phyloP scores from a whole-genome alignment of 2,888 invertebrate genomes.

The Drepana falcataria region DNA sequence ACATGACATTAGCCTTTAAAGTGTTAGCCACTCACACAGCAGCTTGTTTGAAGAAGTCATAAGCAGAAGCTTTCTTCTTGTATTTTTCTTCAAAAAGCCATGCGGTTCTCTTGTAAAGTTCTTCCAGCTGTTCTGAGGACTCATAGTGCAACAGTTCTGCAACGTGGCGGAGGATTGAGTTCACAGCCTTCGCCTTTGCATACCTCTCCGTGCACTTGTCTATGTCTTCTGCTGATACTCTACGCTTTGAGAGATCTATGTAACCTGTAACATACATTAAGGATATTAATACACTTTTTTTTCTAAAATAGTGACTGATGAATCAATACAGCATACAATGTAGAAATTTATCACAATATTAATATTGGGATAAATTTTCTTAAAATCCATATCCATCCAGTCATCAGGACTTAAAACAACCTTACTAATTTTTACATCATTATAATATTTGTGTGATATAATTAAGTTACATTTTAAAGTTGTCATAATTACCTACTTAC shows the following conservation, averaged over 20 bases:
- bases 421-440: too few relatives aligned
- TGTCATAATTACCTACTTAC: too few relatives aligned
- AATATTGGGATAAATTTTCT: too few relatives aligned
- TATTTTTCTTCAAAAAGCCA: conserved; percentile 99
- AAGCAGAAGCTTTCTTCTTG: conserved; percentile 96
- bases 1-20: not conserved
- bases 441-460: too few relatives aligned
- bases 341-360: too few relatives aligned
- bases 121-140: conserved; percentile 94
- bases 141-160: conserved; percentile 96
- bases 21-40: conserved; percentile 85
- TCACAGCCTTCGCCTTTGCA: conserved; percentile 98
- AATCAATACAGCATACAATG: too few relatives aligned
- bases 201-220: conserved; percentile 99
- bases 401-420: too few relatives aligned
- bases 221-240: conserved; percentile 98
- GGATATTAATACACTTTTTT: too few relatives aligned
- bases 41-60: conserved; percentile 99
- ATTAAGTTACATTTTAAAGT: too few relatives aligned
- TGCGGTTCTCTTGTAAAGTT: conserved; percentile 96
- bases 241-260: conserved; percentile 98
- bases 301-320: too few relatives aligned
- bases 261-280: conserved; percentile 82
- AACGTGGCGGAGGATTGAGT: conserved; percentile 97
- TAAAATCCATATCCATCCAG: too few relatives aligned